phyloP scores from a whole-genome alignment of 2,113 vertebrate genomes.

The Hylia prasina region DNA sequence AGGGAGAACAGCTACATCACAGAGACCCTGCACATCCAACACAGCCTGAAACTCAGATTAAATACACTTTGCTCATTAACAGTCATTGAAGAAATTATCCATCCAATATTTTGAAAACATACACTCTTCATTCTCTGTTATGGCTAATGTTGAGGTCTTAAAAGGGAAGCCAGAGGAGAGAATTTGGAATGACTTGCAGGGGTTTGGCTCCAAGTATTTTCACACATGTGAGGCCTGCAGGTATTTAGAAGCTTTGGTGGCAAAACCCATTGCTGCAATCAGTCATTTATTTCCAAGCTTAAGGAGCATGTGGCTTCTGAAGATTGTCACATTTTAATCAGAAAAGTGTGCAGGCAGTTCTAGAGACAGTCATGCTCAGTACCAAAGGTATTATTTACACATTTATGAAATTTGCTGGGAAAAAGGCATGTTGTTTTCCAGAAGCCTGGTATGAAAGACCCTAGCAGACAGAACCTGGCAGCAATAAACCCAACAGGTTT shows the following conservation, averaged over 20 bases:
- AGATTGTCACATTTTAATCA: background rate
- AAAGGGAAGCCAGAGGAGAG: background rate
- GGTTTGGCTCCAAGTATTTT: background rate
- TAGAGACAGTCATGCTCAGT: background rate
- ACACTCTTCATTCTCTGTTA: background rate
- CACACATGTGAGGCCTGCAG: accelerated
- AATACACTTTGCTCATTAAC: background rate
- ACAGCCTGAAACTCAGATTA: background rate
- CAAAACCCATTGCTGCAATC: background rate
- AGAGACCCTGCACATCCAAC: accelerated
- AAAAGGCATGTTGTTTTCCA: background rate
- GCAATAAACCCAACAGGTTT: background rate
- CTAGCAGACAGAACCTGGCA: background rate
- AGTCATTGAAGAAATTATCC: background rate
- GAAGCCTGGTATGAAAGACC: background rate
- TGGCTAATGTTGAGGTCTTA: background rate
- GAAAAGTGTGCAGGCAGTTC: background rate
- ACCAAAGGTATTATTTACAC: background rate
- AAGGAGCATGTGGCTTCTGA: background rate
- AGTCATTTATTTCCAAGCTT: background rate
- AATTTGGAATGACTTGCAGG: background rate
- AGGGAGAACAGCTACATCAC: background rate
- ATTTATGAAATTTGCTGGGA: background rate
- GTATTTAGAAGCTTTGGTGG: background rate
- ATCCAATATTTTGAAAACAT: background rate